These are phyloP conservation scores for Pediacus dermestoides DNA, from an alignment of 2,888 invertebrate species.

Conservation along the genomic window DNA sequence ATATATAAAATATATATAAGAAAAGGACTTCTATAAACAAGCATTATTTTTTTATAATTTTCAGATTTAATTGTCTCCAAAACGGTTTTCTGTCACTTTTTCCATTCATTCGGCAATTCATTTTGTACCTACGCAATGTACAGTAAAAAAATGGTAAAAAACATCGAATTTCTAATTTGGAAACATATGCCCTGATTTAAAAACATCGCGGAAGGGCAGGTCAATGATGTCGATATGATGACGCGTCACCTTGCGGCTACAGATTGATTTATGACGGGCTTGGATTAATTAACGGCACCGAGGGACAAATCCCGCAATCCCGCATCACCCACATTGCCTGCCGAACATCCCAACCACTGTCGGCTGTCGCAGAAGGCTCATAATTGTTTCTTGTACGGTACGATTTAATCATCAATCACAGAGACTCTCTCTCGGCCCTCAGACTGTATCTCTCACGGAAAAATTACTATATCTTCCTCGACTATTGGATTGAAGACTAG, in stretches of 20 bases:
- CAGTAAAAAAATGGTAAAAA: too few species aligned
- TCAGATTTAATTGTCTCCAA: too few species aligned
- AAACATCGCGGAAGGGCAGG: conserved; percentile 42
- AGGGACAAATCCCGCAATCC: conserved; percentile 42
- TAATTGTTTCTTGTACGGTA: conserved; percentile 45
- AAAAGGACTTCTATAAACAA: too few species aligned
- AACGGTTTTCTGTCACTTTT: too few species aligned
- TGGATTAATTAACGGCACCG: conserved; percentile 47
- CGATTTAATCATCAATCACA: conserved; percentile 43
- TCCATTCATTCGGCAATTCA: too few species aligned
- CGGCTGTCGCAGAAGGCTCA: conserved; percentile 41
- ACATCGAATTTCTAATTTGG: conserved; percentile 22
- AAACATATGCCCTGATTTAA: conserved; percentile 35
- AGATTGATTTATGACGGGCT: conserved; percentile 49
- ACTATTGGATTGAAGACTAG: conserved; percentile 12
- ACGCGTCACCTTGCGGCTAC: conserved; percentile 51
- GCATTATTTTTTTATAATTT: too few species aligned
- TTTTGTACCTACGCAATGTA: too few species aligned
- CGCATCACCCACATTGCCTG: conserved; percentile 29
- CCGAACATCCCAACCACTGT: conserved; percentile 38
- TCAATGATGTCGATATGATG: conserved; percentile 52
- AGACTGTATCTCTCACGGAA: conserved; percentile 22
- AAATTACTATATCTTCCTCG: conserved; percentile 24
- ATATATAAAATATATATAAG: too few species aligned
- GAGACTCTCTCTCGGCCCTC: conserved; percentile 16